These are phyloP conservation scores for Helostoma temminkii DNA, from an alignment of 2,797 vertebrate species.

Conservation along the genomic window DNA sequence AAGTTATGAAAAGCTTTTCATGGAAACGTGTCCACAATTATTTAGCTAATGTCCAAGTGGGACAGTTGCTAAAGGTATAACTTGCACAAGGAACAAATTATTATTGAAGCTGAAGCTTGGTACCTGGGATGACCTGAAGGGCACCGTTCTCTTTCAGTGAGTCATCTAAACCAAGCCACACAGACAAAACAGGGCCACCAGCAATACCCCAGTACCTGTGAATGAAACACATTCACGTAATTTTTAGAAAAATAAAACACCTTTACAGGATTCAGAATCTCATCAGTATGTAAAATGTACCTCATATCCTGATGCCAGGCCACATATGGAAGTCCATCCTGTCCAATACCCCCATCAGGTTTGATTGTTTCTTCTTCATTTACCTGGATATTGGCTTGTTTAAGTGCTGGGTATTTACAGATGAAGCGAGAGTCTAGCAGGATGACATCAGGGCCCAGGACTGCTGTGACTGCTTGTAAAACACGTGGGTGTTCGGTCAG, in stretches of 20 bases:
- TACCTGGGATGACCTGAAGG: slow-evolving; percentile 87
- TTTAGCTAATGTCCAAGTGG: not conserved
- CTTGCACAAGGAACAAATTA: not conserved
- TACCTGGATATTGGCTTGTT: slow-evolving; percentile 1
- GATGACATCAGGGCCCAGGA: slow-evolving; percentile 83
- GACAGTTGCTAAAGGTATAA: not conserved
- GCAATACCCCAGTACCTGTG: slow-evolving; percentile 87
- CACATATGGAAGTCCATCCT: slow-evolving; percentile 77
- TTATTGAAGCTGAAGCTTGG: not conserved
- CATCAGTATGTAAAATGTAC: slow-evolving; percentile 46
- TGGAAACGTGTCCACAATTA: not conserved
- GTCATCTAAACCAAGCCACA: slow-evolving; percentile 87
- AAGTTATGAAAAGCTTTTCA: not conserved
- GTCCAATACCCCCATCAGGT: not conserved
- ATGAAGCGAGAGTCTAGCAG: slow-evolving; percentile 88
- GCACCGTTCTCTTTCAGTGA: slow-evolving; percentile 84
- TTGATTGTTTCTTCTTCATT: slow-evolving; percentile 8
- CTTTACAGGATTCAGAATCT: not conserved
- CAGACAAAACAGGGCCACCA: slow-evolving; percentile 85
- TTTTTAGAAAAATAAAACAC: slow-evolving; percentile 13
- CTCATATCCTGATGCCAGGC: slow-evolving; percentile 90
- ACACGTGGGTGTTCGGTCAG: slow-evolving; percentile 79
- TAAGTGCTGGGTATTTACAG: slow-evolving; percentile 84
- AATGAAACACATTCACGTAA: slow-evolving; percentile 8
- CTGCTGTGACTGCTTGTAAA: slow-evolving; percentile 68